Conservation (phyloP, 2,113 vertebrate genomes). For the Microtus oregoni region DNA sequence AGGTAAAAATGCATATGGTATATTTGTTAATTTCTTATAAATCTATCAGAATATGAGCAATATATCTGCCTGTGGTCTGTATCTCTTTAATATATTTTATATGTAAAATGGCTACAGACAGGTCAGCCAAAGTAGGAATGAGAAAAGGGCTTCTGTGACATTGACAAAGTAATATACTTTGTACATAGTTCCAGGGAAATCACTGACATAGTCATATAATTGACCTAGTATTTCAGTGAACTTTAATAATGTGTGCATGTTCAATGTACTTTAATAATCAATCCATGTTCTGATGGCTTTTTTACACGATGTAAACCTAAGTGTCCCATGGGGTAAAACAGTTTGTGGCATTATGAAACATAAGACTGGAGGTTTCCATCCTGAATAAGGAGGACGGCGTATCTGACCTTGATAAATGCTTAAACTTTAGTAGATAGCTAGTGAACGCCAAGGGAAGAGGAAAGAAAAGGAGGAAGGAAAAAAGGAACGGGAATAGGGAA, state of each 20-base stretch:
- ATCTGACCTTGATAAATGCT: background rate
- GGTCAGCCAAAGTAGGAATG: background rate
- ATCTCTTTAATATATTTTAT: background rate
- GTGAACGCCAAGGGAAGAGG: background rate
- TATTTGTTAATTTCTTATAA: background rate
- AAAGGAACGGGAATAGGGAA: background rate
- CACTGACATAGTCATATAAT: constrained; percentile 18
- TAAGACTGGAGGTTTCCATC: background rate
- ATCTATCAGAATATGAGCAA: background rate
- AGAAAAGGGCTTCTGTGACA: background rate
- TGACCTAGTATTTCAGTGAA: background rate
- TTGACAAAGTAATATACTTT: background rate
- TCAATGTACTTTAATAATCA: constrained; percentile 44
- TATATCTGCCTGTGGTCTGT: background rate
- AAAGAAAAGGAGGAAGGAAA: background rate
- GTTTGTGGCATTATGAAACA: background rate
- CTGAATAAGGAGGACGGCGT: background rate
- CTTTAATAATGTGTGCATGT: background rate
- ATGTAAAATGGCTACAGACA: background rate
- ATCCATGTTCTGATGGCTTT: background rate
- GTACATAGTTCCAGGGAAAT: background rate
- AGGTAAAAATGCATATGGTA: background rate
- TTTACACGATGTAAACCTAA: background rate
- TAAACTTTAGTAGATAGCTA: background rate
- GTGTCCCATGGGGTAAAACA: background rate